Conservation (phyloP, 23 tunicate genomes). For the Halocynthia roretzi region DNA sequence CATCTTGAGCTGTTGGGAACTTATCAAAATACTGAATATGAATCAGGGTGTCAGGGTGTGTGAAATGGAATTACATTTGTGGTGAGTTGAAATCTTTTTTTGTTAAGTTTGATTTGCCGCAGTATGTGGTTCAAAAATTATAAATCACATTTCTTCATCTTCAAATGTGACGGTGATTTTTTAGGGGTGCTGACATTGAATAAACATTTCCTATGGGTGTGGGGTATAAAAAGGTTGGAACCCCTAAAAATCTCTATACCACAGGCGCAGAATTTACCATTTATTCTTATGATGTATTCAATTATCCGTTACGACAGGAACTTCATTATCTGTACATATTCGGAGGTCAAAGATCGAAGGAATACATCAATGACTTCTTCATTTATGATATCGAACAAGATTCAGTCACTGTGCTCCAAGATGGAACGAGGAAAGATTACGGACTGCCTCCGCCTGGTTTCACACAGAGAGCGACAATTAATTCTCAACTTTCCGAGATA, state of each 20-base stretch:
- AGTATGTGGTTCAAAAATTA: too few species aligned
- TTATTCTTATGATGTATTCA: background rate
- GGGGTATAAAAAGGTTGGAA: background rate
- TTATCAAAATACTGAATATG: too few species aligned
- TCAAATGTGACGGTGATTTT: too few species aligned
- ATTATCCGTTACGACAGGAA: constrained; percentile 13
- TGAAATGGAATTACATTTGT: too few species aligned
- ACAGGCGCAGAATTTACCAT: background rate
- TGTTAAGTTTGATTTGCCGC: too few species aligned
- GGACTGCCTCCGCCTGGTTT: constrained; percentile 81
- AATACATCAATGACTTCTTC: constrained; percentile 71
- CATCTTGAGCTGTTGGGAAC: too few species aligned
- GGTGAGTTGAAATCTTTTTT: too few species aligned
- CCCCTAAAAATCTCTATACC: background rate
- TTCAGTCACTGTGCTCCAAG: constrained; percentile 41
- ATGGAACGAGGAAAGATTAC: constrained; percentile 43
- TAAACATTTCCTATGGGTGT: background rate
- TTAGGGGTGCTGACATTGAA: background rate
- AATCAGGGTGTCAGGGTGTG: too few species aligned
- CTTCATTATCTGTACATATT: constrained; percentile 54
- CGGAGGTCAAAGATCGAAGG: constrained; percentile 85
- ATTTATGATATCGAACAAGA: constrained; percentile 61
- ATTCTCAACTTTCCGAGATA: constrained; percentile 55
- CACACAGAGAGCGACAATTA: constrained; percentile 81
- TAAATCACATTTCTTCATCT: too few species aligned